Conservation (phyloP, 2,113 vertebrate genomes). For the Chionomys nivalis region DNA sequence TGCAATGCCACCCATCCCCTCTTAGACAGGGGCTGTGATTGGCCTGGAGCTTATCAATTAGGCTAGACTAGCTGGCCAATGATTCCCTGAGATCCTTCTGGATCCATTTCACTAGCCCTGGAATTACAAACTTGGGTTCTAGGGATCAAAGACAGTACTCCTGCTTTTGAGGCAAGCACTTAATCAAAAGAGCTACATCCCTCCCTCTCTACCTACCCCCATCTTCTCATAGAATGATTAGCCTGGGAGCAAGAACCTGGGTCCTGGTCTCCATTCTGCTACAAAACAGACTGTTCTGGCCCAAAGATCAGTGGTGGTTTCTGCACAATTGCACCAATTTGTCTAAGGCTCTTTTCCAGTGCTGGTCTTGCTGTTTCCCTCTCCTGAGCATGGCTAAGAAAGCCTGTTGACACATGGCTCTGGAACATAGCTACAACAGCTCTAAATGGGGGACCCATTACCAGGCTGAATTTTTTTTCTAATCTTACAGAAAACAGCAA, state of each 20-base stretch:
- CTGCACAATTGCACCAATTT: background rate
- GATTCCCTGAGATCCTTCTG: background rate
- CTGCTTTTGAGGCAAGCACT: background rate
- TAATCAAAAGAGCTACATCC: background rate
- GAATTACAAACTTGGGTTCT: background rate
- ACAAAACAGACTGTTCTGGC: background rate
- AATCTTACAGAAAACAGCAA: background rate
- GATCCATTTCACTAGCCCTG: background rate
- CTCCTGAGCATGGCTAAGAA: background rate
- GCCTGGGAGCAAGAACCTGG: background rate
- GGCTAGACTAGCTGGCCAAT: background rate
- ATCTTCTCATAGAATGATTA: background rate
- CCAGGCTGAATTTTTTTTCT: background rate
- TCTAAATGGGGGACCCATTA: background rate
- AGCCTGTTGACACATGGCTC: background rate
- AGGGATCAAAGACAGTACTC: background rate
- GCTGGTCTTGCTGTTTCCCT: background rate
- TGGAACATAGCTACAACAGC: fast-evolving
- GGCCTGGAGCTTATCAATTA: background rate
- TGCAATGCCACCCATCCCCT: background rate
- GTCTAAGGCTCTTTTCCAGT: background rate
- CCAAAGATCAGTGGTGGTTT: background rate
- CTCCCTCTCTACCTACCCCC: too few species aligned
- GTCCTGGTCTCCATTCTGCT: background rate
- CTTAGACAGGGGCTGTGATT: background rate